Evolutionary conservation across 2,113 vertebrate species (phyloP).

Genomic region (Cephalopterus ornatus): DNA sequence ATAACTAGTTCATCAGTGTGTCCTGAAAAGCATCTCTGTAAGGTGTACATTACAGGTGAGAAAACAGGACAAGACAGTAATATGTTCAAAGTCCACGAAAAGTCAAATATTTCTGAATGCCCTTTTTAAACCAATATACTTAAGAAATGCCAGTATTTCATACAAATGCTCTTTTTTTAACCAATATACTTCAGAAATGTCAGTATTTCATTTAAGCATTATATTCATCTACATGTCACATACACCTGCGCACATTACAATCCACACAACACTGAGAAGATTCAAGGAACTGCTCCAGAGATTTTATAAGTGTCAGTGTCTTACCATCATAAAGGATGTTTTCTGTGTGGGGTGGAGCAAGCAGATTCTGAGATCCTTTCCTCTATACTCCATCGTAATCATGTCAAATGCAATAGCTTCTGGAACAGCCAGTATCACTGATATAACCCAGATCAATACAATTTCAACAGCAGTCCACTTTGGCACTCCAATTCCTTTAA

Average conservation of each 20-base stretch:
- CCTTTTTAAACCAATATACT: not conserved
- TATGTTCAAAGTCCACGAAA: not conserved
- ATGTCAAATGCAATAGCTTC: conserved; percentile 90
- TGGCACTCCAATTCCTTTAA: conserved; percentile 86
- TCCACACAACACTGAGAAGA: not conserved
- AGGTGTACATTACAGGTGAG: not conserved
- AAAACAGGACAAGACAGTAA: not conserved
- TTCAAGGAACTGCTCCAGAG: not conserved
- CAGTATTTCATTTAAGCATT: not conserved
- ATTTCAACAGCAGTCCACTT: conserved; percentile 88
- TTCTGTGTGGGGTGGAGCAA: conserved; percentile 85
- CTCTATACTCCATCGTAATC: conserved; percentile 84
- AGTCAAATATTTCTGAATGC: not conserved
- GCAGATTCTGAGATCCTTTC: conserved; percentile 80
- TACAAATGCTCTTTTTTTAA: not conserved
- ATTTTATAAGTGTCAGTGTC: not conserved
- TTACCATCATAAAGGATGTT: conserved; percentile 89
- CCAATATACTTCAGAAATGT: not conserved
- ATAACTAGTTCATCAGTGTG: not conserved
- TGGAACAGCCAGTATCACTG: conserved; percentile 85
- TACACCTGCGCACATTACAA: not conserved
- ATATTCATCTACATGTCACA: not conserved
- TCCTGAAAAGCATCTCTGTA: not conserved
- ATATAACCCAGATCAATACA: conserved; percentile 87
- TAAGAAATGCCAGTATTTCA: not conserved